Conservation (phyloP, 1,140 invertebrate species). For the Pseudomyrmex flavicornis region DNA sequence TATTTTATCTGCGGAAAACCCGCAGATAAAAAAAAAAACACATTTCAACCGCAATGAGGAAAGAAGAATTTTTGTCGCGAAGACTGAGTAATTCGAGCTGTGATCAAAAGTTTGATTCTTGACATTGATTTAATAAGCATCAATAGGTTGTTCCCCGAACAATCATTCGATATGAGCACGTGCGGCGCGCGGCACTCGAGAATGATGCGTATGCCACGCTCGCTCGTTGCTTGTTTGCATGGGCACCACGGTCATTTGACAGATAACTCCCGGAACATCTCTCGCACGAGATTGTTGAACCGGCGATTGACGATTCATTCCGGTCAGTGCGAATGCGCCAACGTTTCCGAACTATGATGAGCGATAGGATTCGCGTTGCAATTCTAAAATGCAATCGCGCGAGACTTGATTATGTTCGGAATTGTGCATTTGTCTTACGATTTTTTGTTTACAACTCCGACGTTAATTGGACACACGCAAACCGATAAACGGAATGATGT, state of each 20-base stretch:
- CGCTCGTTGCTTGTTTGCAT: slow-evolving; percentile 14
- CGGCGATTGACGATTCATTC: slow-evolving; percentile 52
- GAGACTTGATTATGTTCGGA: too few species aligned
- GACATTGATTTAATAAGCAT: slow-evolving; percentile 73
- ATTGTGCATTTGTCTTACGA: too few species aligned
- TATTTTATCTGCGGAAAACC: too few species aligned
- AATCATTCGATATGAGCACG: slow-evolving; percentile 57
- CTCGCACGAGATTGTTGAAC: slow-evolving; percentile 43
- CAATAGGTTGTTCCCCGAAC: slow-evolving; percentile 65
- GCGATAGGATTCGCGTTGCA: background rate
- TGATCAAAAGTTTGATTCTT: slow-evolving; percentile 58
- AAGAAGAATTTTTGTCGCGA: background rate
- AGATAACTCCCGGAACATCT: slow-evolving; percentile 5
- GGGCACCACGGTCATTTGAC: slow-evolving; percentile 35
- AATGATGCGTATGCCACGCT: slow-evolving; percentile 56
- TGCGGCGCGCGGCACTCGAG: slow-evolving; percentile 54
- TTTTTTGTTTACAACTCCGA: too few species aligned
- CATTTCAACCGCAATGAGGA: background rate
- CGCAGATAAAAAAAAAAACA: background rate
- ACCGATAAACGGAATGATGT: too few species aligned
- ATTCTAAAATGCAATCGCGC: too few species aligned
- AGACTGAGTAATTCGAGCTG: background rate
- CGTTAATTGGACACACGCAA: too few species aligned
- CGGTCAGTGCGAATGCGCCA: background rate
- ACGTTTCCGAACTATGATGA: background rate